Evolutionary conservation across 2,888 invertebrate genomes (phyloP), one percentile per base, ranked within the genome.

Genomic region (Himalopsyche kuldschensis): DNA sequence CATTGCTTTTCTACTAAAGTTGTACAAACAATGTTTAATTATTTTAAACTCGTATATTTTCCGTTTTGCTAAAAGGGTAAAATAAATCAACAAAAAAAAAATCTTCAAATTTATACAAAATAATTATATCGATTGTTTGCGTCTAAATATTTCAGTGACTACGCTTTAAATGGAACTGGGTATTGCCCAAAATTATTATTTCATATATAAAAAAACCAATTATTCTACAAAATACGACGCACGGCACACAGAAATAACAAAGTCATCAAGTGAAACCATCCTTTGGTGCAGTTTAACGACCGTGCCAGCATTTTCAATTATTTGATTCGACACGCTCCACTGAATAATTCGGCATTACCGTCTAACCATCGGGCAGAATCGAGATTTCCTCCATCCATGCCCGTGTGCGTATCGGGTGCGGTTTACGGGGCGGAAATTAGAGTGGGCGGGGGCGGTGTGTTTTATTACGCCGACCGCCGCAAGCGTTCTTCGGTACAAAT

Each of bases 401-500:
- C 55, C 55, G 55, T 55, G 20, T 55, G 76, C 76, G 77, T 82
- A 78, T 78, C 46, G 81, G 75, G 81, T 35, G 79, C 79, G 27
- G 35, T 46, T 31, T 35, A 32, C 48, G 48, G 32, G 47, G 82
- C 41, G 24, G 48, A 17, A 24, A 69, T 47, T 20, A 75, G 69
- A 69, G 81, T 69, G 46, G 41, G 55, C 77, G 76, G 82, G 84
- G 78, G 77, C 63, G 69, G 75, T 75, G 83, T 79, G 82, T 79
- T 82, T 84, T 84, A 84, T 84, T 84, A 79, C 84, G 17, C 32
- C 35, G 79, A 48, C 79, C 79, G 82, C 82, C 82, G 80, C 80
- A 76, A 82, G 84, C 84, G 82, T 84, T 84, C 79, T 77, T 80
- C 69, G 76, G 80, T 84, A 84, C 84, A 84, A 84, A 84, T 84